Percentiles rank a stretch among this genome's conserved stretches.
Conservation (phyloP, 2,888 invertebrate genomes). For the Eustalomyia histrio region DNA sequence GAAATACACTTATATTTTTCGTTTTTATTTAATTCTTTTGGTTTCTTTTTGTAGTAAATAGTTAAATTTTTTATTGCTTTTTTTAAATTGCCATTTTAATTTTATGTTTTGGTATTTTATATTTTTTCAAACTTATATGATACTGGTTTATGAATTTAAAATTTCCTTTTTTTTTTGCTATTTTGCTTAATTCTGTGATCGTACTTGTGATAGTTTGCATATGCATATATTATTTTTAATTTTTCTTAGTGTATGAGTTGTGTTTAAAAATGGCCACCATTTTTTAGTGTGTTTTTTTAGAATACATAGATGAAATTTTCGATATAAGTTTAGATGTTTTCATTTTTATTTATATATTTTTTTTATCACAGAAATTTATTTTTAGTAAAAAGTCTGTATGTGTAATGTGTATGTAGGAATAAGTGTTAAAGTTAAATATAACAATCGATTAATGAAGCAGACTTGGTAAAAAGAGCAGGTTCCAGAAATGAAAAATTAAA, state of each 20-base stretch:
- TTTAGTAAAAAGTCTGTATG: conserved; percentile 60
- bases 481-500: too few species aligned
- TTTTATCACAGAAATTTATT: conserved; percentile 67
- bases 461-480: too few species aligned
- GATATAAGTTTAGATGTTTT: conserved; percentile 17
- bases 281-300: not conserved
- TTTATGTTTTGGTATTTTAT: conserved; percentile 47
- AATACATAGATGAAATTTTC: conserved; percentile 7
- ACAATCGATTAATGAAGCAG: not conserved
- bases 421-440: conserved; percentile 8
- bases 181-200: conserved; percentile 24
- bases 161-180: conserved; percentile 1
- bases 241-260: conserved; percentile 24
- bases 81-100: conserved; percentile 54
- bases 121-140: not conserved
- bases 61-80: conserved; percentile 58
- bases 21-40: conserved; percentile 20
- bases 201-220: not conserved
- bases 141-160: conserved; percentile 11
- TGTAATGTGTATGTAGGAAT: conserved; percentile 20
- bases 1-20: conserved; percentile 40
- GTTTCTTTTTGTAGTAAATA: conserved; percentile 45
- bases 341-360: conserved; percentile 22
- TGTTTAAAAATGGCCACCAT: conserved; percentile 14
- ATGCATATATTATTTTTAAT: not conserved